Evolutionary conservation across 1,140 invertebrate species (phyloP).

Genomic region (Dufourea novaeangliae): DNA sequence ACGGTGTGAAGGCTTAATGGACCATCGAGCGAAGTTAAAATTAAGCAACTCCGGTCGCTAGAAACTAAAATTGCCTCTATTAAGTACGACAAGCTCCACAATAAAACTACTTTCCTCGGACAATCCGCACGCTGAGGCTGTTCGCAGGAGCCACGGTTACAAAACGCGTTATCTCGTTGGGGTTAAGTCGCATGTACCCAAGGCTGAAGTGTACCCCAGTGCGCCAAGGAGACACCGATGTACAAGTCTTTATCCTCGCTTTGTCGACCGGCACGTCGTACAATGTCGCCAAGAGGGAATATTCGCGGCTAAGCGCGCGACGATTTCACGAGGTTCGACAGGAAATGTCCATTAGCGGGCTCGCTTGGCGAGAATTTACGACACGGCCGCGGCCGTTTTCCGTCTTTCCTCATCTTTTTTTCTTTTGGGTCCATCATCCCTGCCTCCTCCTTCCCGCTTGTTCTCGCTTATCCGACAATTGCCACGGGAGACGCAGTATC

Average conservation of each 20-base stretch:
- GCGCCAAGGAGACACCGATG: not conserved
- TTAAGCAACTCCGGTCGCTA: too few relatives aligned
- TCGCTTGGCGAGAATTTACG: constrained; percentile 56
- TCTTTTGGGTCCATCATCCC: not conserved
- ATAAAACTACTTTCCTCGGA: not conserved
- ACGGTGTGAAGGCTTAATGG: too few relatives aligned
- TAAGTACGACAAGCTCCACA: not conserved
- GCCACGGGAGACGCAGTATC: constrained; percentile 6
- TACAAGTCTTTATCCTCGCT: constrained; percentile 25
- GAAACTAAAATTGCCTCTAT: too few relatives aligned
- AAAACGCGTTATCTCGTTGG: constrained; percentile 26
- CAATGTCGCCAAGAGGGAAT: constrained; percentile 26
- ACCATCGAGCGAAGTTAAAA: too few relatives aligned
- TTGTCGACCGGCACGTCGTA: constrained; percentile 28
- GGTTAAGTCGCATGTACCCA: constrained; percentile 8
- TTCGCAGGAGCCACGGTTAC: not conserved
- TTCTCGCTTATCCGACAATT: constrained; percentile 41
- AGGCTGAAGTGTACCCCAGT: constrained; percentile 1
- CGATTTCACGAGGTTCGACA: constrained; percentile 63
- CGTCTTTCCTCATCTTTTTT: constrained; percentile 1
- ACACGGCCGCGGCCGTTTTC: constrained; percentile 26
- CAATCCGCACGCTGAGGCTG: not conserved
- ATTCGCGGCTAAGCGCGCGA: constrained; percentile 43
- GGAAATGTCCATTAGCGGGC: constrained; percentile 65
- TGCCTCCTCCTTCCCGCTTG: not conserved